Conservation (phyloP, 2,888 invertebrate species). For the Tenthredo notha region DNA sequence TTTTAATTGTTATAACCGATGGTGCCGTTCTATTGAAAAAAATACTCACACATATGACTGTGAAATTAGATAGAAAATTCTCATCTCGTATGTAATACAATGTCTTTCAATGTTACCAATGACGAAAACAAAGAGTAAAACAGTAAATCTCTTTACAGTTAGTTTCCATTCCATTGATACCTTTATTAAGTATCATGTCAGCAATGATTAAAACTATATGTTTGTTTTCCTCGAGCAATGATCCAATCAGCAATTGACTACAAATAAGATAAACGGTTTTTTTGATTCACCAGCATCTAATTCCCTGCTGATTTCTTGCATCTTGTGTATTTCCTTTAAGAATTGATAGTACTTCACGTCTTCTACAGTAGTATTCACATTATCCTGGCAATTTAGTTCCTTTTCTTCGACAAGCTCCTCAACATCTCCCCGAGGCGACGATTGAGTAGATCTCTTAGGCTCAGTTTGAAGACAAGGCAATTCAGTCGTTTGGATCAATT, state of each 20-base stretch:
- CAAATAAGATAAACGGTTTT: neutral
- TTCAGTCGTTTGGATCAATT: slow-evolving; percentile 7
- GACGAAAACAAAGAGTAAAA: neutral
- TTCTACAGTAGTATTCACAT: slow-evolving; percentile 50
- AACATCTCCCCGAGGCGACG: slow-evolving; percentile 50
- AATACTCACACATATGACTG: neutral
- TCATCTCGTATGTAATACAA: neutral
- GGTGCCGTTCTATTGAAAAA: neutral
- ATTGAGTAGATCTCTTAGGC: slow-evolving; percentile 34
- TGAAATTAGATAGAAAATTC: neutral
- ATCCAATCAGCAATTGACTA: neutral
- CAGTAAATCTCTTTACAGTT: neutral
- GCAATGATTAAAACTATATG: neutral
- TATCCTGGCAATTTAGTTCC: slow-evolving; percentile 52
- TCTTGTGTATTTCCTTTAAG: slow-evolving; percentile 46
- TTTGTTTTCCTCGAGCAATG: neutral
- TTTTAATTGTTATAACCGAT: neutral
- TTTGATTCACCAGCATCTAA: slow-evolving; percentile 28
- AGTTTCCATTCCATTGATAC: too few species aligned
- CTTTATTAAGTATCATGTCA: neutral
- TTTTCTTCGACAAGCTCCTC: slow-evolving; percentile 25
- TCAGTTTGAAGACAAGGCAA: neutral
- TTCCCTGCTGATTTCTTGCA: slow-evolving; percentile 35
- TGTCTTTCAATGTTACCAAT: neutral
- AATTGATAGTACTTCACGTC: slow-evolving; percentile 53